Percentiles rank a stretch among this genome's conserved stretches.
These are phyloP conservation scores for Drosophila eohydei DNA, from an alignment of 2,888 invertebrate species.

Conservation along the genomic window DNA sequence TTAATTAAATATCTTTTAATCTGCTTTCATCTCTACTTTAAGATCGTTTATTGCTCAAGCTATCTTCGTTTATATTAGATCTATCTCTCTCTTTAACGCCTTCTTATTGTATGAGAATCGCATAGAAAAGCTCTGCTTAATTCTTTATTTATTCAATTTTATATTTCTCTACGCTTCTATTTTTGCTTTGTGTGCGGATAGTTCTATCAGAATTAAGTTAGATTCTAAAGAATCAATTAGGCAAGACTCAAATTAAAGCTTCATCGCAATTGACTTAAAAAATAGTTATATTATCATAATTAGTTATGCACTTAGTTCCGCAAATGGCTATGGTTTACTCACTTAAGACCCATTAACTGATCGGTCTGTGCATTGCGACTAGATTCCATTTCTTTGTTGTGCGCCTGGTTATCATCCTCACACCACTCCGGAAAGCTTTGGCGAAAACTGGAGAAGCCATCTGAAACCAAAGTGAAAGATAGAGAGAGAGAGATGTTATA, in stretches of 20 bases:
- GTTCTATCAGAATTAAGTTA: too few species aligned
- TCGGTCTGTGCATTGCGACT: constrained; percentile 86
- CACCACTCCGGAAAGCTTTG: constrained; percentile 96
- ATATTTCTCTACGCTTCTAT: too few species aligned
- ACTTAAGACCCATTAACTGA: constrained; percentile 87
- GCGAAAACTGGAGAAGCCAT: constrained; percentile 94
- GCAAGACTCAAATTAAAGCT: background rate
- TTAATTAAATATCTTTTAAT: too few species aligned
- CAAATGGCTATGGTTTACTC: constrained; percentile 30
- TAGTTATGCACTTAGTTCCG: background rate
- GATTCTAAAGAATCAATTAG: too few species aligned
- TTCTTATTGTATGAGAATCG: background rate
- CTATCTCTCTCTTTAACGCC: too few species aligned
- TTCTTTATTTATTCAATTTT: too few species aligned
- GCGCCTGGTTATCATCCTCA: constrained; percentile 89
- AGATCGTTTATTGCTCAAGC: too few species aligned
- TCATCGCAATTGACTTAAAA: background rate
- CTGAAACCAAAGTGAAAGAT: constrained; percentile 86
- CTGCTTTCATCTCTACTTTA: too few species aligned
- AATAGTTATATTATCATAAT: background rate
- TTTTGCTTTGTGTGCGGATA: too few species aligned
- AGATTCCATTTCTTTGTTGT: constrained; percentile 88
- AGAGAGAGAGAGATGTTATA: constrained; percentile 8
- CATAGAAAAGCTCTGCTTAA: background rate
- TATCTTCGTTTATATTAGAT: too few species aligned